Conservation (phyloP, 1,140 invertebrate genomes). For the Heliconius melpomene region DNA sequence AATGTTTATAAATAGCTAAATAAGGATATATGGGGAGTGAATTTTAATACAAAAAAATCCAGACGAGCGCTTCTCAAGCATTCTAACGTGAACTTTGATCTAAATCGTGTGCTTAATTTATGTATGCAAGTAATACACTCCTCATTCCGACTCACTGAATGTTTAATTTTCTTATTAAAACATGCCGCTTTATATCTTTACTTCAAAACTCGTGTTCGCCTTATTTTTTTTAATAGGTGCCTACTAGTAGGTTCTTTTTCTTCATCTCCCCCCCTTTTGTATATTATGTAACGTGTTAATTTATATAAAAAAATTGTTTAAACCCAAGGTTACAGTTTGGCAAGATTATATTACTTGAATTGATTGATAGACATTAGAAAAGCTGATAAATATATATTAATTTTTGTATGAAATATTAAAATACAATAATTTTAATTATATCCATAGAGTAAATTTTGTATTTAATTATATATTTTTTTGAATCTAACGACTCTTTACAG, state of each 20-base stretch:
- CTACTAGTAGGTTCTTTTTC: background rate
- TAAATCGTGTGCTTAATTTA: slow-evolving; percentile 14
- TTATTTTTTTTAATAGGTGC: background rate
- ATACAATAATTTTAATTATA: no score
- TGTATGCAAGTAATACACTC: slow-evolving; percentile 9
- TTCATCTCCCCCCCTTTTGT: background rate
- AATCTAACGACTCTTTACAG: no score
- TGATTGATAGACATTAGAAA: no score
- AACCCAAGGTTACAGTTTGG: no score
- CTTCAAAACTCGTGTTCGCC: background rate
- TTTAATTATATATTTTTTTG: no score
- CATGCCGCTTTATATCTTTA: slow-evolving; percentile 2
- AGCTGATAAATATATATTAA: no score
- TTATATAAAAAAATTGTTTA: background rate
- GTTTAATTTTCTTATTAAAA: slow-evolving; percentile 10
- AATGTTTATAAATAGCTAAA: no score
- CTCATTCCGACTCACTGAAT: background rate
- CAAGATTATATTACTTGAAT: no score
- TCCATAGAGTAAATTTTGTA: no score
- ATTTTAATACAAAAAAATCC: background rate
- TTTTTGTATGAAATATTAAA: no score
- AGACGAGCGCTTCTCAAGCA: background rate
- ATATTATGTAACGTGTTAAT: background rate
- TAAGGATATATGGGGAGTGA: background rate
- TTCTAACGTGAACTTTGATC: slow-evolving; percentile 14